phyloP scores from a whole-genome alignment of 2,888 invertebrate genomes.

The Dioctria linearis region DNA sequence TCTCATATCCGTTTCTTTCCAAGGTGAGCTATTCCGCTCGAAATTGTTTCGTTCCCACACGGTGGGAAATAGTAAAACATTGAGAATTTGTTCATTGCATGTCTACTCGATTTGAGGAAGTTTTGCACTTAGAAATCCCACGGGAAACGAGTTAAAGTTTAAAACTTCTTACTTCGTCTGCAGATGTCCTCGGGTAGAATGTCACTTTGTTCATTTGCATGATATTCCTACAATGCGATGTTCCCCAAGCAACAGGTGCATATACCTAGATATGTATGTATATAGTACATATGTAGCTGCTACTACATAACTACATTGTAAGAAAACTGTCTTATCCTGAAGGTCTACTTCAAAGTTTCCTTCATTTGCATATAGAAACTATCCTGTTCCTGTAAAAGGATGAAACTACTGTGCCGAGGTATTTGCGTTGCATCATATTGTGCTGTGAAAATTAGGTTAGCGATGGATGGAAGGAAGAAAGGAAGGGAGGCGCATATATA shows the following conservation, averaged over 20 bases:
- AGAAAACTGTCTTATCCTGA: not conserved
- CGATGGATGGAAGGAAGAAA: not conserved
- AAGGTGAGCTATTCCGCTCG: not conserved
- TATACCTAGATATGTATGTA: not conserved
- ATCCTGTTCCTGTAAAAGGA: not conserved
- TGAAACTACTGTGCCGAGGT: not conserved
- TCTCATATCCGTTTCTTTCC: not conserved
- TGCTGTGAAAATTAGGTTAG: not conserved
- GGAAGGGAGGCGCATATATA: too few relatives aligned
- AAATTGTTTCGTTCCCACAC: not conserved
- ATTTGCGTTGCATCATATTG: not conserved
- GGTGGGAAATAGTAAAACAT: not conserved
- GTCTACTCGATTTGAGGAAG: not conserved
- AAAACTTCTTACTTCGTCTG: not conserved
- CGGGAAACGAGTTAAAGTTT: constrained; percentile 4
- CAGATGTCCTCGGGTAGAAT: not conserved
- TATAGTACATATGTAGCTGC: too few relatives aligned
- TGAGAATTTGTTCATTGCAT: not conserved
- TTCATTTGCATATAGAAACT: not conserved
- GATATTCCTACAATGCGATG: not conserved
- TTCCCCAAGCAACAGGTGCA: not conserved
- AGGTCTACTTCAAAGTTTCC: not conserved
- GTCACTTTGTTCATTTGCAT: not conserved
- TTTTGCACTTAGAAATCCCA: not conserved
- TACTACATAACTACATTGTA: not conserved